Percentiles rank a stretch among this genome's conserved stretches.
phyloP scores from a whole-genome alignment of 2,888 invertebrate species.

The Taphrorychus bicolor region DNA sequence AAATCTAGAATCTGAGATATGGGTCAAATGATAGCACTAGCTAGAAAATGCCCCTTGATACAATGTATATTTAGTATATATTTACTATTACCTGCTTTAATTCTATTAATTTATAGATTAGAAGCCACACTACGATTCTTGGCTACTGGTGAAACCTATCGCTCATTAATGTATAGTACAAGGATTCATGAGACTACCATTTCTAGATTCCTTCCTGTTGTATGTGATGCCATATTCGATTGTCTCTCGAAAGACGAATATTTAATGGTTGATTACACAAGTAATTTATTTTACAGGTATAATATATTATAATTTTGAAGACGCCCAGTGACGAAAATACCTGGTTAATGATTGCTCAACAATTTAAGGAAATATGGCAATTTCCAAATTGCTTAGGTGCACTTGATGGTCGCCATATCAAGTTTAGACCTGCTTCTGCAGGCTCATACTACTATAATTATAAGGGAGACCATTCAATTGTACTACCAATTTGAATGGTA shows the following conservation, averaged over 20 bases:
- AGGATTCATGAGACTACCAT: not conserved
- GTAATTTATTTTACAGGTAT: not conserved
- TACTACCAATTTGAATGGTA: constrained; percentile 2
- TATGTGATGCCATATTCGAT: not conserved
- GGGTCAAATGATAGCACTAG: too few species aligned
- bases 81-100: not conserved
- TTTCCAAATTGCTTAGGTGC: constrained; percentile 5
- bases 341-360: constrained; percentile 4
- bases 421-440: not conserved
- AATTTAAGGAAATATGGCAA: constrained; percentile 5
- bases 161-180: not conserved
- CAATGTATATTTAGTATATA: too few species aligned
- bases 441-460: constrained; percentile 11
- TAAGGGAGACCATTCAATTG: constrained; percentile 4
- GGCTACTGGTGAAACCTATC: not conserved
- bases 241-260: not conserved
- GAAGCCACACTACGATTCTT: not conserved
- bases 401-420: constrained; percentile 3
- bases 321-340: not conserved
- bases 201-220: not conserved
- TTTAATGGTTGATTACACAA: not conserved
- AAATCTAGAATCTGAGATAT: too few species aligned
- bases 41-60: too few species aligned
- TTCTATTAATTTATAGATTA: not conserved
- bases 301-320: constrained; percentile 1